Conservation (phyloP, 2,113 vertebrate species). For the Semnornis frantzii region DNA sequence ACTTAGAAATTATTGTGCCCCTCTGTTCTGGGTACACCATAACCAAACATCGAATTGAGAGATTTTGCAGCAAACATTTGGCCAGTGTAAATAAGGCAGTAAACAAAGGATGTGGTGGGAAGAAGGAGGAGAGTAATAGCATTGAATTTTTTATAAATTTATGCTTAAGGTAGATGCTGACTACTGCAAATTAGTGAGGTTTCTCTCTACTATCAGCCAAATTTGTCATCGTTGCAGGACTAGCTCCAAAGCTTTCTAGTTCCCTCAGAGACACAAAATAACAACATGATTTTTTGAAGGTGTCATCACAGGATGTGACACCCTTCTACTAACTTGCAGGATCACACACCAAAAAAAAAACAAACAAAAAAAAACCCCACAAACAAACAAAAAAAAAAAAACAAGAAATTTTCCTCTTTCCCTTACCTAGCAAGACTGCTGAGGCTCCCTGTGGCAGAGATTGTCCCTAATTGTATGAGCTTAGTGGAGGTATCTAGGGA, state of each 20-base stretch:
- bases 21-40: neutral
- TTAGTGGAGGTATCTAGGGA: neutral
- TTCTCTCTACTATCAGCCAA: neutral
- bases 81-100: neutral
- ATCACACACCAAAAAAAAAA: neutral
- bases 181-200: neutral
- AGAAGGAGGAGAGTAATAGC: neutral
- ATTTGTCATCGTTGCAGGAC: neutral
- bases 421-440: neutral
- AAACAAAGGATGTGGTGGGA: neutral
- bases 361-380: no score
- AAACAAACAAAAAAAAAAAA: no score
- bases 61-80: neutral
- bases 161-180: neutral
- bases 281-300: neutral
- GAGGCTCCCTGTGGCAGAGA: accelerated
- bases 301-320: neutral
- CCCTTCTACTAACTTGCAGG: neutral
- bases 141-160: neutral
- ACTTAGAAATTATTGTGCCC: accelerated
- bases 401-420: neutral
- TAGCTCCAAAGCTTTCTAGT: neutral
- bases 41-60: neutral
- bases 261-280: neutral
- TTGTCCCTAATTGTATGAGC: neutral